Evolutionary conservation across 2,113 vertebrate species (phyloP).

Genomic region (Micronycteris hirsuta): DNA sequence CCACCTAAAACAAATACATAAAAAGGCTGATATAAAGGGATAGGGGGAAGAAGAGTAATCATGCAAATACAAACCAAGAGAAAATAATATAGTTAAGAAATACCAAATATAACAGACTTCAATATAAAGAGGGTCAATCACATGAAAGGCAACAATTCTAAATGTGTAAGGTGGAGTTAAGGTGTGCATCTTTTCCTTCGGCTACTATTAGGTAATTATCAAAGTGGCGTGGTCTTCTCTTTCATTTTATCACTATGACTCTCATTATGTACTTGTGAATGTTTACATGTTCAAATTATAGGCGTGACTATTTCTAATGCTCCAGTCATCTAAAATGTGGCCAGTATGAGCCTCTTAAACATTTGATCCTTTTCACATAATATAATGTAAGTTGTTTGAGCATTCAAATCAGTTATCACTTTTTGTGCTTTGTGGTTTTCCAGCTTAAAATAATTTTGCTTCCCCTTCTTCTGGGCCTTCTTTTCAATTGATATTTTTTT

Average conservation of each 20-base stretch:
- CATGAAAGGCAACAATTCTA: background rate
- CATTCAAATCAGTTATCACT: background rate
- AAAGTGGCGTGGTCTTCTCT: background rate
- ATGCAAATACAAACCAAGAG: background rate
- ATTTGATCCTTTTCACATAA: background rate
- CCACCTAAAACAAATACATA: background rate
- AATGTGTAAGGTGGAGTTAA: background rate
- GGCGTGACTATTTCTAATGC: background rate
- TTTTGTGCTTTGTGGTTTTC: background rate
- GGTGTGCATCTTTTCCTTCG: background rate
- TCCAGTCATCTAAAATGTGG: background rate
- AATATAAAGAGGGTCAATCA: background rate
- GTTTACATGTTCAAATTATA: background rate
- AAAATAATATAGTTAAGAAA: background rate
- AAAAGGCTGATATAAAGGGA: background rate
- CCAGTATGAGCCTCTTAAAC: background rate
- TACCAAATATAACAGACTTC: background rate
- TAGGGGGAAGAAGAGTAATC: background rate
- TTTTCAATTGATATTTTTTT: background rate
- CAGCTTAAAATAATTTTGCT: background rate
- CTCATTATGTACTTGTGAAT: background rate
- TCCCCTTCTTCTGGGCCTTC: background rate
- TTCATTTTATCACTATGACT: background rate
- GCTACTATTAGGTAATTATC: background rate
- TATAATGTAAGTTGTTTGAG: background rate